These are phyloP conservation scores for Prinia subflava DNA, from an alignment of 2,113 vertebrate genomes.

Conservation along the genomic window DNA sequence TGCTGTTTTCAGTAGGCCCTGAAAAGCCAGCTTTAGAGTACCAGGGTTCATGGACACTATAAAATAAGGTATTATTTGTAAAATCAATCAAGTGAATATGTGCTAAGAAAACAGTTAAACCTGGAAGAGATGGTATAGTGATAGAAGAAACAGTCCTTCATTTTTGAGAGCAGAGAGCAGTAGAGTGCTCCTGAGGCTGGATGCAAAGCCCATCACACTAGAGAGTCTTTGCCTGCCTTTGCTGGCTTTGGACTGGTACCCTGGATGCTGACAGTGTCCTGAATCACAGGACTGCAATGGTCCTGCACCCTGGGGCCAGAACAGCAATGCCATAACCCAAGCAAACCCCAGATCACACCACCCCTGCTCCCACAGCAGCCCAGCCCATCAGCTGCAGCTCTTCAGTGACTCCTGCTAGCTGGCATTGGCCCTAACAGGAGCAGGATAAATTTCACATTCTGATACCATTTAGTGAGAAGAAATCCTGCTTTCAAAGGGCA, in stretches of 20 bases:
- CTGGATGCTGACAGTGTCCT: not conserved
- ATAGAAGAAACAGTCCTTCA: not conserved
- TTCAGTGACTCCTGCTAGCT: not conserved
- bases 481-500: not conserved
- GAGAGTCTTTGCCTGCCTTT: not conserved
- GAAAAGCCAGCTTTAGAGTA: not conserved
- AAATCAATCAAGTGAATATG: not conserved
- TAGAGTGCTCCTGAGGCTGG: not conserved
- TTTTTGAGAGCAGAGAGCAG: not conserved
- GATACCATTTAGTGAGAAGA: not conserved
- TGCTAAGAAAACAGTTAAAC: not conserved
- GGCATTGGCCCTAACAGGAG: not conserved
- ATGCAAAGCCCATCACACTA: not conserved
- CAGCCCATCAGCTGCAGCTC: not conserved
- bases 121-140: not conserved
- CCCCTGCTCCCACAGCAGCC: not conserved
- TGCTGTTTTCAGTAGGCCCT: not conserved
- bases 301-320: not conserved
- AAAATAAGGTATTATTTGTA: not conserved
- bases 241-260: not conserved
- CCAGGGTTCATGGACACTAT: not conserved
- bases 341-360: not conserved
- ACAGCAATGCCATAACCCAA: not conserved
- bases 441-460: not conserved
- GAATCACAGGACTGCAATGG: not conserved